Conservation (phyloP, 64 coral and sea anemone species). For the Catalaphyllia jardinei region DNA sequence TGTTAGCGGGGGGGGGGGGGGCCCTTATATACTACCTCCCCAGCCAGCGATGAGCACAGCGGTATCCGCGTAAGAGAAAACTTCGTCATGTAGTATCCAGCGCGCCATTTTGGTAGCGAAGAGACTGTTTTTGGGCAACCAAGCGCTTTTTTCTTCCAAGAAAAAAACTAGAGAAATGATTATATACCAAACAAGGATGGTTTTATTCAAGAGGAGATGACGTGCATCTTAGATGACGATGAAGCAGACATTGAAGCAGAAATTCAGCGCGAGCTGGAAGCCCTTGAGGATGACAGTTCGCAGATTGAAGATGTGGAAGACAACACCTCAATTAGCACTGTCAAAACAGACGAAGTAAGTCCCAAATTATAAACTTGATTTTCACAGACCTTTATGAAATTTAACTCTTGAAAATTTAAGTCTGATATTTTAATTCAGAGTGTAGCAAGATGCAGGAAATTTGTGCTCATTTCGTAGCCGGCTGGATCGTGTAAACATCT, state of each 20-base stretch:
- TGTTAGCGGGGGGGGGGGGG: too few species aligned
- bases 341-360: slow-evolving; percentile 18
- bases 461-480: too few species aligned
- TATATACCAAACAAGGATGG: background rate
- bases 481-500: too few species aligned
- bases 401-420: too few species aligned
- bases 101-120: background rate
- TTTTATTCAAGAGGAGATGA: slow-evolving; percentile 27
- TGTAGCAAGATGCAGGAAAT: background rate
- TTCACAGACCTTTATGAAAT: too few species aligned
- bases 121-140: background rate
- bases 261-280: slow-evolving; percentile 68
- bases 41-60: background rate
- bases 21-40: too few species aligned
- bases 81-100: background rate
- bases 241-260: slow-evolving; percentile 69
- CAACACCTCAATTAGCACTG: background rate
- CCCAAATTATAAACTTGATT: too few species aligned
- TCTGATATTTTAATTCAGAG: background rate
- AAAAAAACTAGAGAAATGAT: background rate
- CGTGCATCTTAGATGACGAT: slow-evolving; percentile 54
- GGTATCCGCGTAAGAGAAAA: background rate
- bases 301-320: slow-evolving; percentile 49
- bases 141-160: background rate
- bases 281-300: slow-evolving; percentile 41